Conservation (phyloP, 2,888 invertebrate species). For the Perdita meconis region DNA sequence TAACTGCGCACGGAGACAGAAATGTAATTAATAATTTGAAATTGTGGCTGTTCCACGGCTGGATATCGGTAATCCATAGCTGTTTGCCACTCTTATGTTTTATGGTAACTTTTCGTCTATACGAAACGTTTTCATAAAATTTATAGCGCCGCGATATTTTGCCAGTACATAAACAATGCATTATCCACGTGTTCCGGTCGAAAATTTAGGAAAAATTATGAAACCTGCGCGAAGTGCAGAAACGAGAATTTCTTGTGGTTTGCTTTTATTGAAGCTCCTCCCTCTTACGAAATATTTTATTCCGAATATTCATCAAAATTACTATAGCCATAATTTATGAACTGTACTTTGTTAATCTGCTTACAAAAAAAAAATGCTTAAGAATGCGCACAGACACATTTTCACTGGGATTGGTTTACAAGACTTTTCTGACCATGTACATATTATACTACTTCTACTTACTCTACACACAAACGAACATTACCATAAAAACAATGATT, state of each 20-base stretch:
- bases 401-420: too few relatives aligned
- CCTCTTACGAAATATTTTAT: background rate
- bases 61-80: conserved; percentile 57
- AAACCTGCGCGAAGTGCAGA: too few relatives aligned
- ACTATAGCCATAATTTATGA: too few relatives aligned
- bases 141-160: conserved; percentile 17
- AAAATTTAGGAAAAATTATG: conserved; percentile 3
- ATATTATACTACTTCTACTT: too few relatives aligned
- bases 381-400: too few relatives aligned
- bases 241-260: background rate
- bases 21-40: conserved; percentile 62
- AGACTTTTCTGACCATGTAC: too few relatives aligned
- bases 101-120: conserved; percentile 33
- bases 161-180: conserved; percentile 19
- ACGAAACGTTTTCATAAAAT: conserved; percentile 22
- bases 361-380: too few relatives aligned
- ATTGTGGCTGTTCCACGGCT: conserved; percentile 52
- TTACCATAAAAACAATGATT: too few relatives aligned
- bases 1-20: conserved; percentile 55
- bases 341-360: too few relatives aligned
- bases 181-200: background rate
- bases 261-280: background rate
- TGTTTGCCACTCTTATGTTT: conserved; percentile 42
- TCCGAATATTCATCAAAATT: background rate
- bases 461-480: too few relatives aligned